Percentiles rank a stretch among this genome's conserved stretches.
phyloP scores from a whole-genome alignment of 2,113 vertebrate genomes.

The Equus przewalskii region DNA sequence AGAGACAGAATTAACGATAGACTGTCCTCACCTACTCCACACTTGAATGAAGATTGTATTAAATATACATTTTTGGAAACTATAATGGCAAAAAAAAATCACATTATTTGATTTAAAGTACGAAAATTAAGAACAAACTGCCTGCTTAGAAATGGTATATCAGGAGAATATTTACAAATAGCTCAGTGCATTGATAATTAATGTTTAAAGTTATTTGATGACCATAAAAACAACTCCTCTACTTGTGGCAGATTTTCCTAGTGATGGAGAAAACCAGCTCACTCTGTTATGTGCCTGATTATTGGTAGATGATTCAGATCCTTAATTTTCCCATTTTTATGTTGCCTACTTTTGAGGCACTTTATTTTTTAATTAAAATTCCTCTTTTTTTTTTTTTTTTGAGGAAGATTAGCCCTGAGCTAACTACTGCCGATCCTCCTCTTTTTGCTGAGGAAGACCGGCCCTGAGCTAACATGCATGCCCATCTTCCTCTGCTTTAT shows the following conservation, averaged over 20 bases:
- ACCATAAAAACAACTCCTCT: neutral
- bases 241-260: neutral
- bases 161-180: neutral
- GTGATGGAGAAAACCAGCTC: neutral
- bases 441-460: too few relatives aligned
- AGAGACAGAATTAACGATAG: neutral
- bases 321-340: neutral
- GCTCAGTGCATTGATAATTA: neutral
- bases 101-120: constrained; percentile 7
- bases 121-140: neutral
- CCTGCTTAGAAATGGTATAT: neutral
- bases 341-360: neutral
- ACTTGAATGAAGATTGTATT: neutral
- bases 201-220: neutral
- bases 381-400: neutral
- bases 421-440: too few relatives aligned
- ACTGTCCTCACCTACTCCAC: neutral
- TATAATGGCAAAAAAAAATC: neutral
- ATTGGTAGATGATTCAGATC: neutral
- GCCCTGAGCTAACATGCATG: too few relatives aligned
- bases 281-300: neutral
- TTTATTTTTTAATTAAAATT: neutral
- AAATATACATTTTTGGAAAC: neutral
- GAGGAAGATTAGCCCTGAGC: too few relatives aligned
- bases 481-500: too few relatives aligned